Base-by-base conservation (phyloP, 2,888 invertebrate genomes). In the Candidula unifasciata region DNA sequence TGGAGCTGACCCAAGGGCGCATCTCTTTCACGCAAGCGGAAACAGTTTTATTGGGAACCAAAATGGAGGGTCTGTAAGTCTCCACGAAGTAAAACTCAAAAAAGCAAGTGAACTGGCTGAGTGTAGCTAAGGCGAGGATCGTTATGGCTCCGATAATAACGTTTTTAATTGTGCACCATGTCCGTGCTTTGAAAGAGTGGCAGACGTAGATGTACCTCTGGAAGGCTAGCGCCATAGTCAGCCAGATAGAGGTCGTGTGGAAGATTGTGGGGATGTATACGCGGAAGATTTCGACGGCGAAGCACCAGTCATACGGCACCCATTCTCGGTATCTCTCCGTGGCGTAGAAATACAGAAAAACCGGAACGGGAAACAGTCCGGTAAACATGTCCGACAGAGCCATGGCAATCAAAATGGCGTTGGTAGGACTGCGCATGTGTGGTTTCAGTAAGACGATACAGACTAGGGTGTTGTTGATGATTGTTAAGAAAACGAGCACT, bases 121-220 rank as follows among this genome's bases (percentile, higher is more conserved):
- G 93, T 80, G 96, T 95, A 0, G 98, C 97, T 1, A 96, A 95
- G 60, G 96, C 93, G 76, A 96, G 96, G 88, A 98, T 97, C 94
- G 96, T 96, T 80, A 96, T 94, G 52, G 97, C 96, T 89, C 96
- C 96, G 88, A 96, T 96, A 92, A 96, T 98, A 97, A 90, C 97
- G 96, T 96, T 83, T 96, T 94, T 66, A 97, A 96, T 90, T 96
- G 96, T 89, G 96, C 96, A 93, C 96, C 96, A 76, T 97, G 92
- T 86, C 97, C 83, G 96, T 76, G 89, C 83, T 89, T 90, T 30
- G 0, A 97, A 96, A 0, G 98, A 97, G 93, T 98, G 97, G 92
- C 98, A 98, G 1, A 98, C 98, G 94, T 97, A 98, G 90, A 98
- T 97, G 95, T 98, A 98, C 89, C 98, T 95, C 94, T 98, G 98